Evolutionary conservation across 53 echinoderm and acorn worm species (phyloP).

Genomic region (Mesocentrotus franciscanus): DNA sequence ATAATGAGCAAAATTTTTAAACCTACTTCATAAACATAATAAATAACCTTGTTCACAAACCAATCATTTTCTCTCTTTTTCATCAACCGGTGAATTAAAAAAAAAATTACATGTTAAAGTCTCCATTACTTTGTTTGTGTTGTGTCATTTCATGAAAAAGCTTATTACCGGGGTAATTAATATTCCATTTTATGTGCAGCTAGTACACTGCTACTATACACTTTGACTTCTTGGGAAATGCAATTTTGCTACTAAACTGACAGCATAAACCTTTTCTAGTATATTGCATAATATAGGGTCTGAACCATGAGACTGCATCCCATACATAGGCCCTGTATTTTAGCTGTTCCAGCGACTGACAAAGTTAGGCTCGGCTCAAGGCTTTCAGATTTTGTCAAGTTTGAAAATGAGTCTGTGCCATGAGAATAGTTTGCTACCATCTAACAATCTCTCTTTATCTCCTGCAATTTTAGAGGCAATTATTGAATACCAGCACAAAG

Average conservation of each 20-base stretch:
- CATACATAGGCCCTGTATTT: too few relatives aligned
- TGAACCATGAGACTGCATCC: too few relatives aligned
- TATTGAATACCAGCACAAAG: conserved; percentile 16
- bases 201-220: not conserved
- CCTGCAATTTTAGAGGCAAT: not conserved
- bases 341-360: too few relatives aligned
- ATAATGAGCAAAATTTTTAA: not conserved
- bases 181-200: too few relatives aligned
- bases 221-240: not conserved
- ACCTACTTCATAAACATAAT: not conserved
- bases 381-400: too few relatives aligned
- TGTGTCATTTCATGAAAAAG: not conserved
- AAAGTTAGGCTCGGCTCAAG: too few relatives aligned
- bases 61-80: too few relatives aligned
- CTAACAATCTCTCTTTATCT: not conserved
- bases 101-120: not conserved
- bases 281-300: too few relatives aligned
- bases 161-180: too few relatives aligned
- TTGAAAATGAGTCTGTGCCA: too few relatives aligned
- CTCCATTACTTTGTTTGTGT: not conserved
- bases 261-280: too few relatives aligned
- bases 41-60: too few relatives aligned
- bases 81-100: not conserved
- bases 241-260: not conserved
- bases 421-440: not conserved